Base-by-base conservation (phyloP, 2,888 invertebrate genomes). In the Philereme transversata region DNA sequence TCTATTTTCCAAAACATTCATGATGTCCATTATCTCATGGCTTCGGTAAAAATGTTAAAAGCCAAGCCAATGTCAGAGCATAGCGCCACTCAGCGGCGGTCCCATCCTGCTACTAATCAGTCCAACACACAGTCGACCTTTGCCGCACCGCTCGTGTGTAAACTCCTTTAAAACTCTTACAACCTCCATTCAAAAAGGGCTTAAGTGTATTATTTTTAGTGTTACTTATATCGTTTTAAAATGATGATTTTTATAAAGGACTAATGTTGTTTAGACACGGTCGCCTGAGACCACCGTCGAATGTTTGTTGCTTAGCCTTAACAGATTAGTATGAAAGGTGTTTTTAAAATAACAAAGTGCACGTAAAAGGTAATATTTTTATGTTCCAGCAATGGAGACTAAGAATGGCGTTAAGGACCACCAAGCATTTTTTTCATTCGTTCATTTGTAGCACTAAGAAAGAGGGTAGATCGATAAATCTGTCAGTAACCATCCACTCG, bases 41-140 rank as follows among this genome's bases (percentile, higher is more conserved):
- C 48, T 68, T 65, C 48, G 63, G 61, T 69, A 74, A 81, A 70
- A 76, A 68, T 72, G 69, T 67, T 70, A 68, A 72, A 75, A 77
- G 67, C 69, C 69, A 72, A 44, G 7, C 58, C 49, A 55, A 60
- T 55, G 59, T 56, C 59, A 76, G 73, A 73, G 56, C 70, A 71
- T 78, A 90, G 90, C 90, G 90, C 90, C 91, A 86, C 89, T 65
- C 85, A 69, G 81, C 71, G 90, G 90, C 84, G 90, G 89, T 89
- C 88, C 75, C 77, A 72, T 58, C 68, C 66, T 65, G 61, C 66
- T 76, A 78, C 90, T 92, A 92, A 91, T 88, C 82, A 86, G 73
- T 84, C 77, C 73, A 70, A 78, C 84, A 91, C 82, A 92, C 86
- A 84, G 69, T 66, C 72, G 68, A 73, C 79, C 85, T 88, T 89